Evolutionary conservation across 1,140 invertebrate genomes (phyloP), one percentile per base, ranked within the genome.

Genomic region (Colletes latitarsis): DNA sequence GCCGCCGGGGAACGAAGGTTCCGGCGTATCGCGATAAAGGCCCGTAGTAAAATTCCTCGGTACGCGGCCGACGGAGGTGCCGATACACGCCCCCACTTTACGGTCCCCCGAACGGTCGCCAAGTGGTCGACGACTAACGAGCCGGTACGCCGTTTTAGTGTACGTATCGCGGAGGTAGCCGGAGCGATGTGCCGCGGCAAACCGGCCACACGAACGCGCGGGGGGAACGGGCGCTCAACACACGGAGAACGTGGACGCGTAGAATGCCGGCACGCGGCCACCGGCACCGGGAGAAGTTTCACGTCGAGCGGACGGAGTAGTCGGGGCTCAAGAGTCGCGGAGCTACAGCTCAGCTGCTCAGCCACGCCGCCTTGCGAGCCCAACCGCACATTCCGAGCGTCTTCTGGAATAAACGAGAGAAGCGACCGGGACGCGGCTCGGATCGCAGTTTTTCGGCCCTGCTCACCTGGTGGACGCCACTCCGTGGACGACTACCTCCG

Each of bases 41-140:
- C 69, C 72, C 74, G 49, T 68, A 55, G 74, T 64, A 43, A 83
- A 70, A 72, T 84, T 83, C 62, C 55, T 58, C n/a, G 15, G 9
- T 53, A 58, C 53, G 43, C 74, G 53, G 57, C 10, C 49, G 52
- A 64, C 21, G 30, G 63, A 71, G 62, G 77, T 72, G 83, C 57
- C 77, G 55, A 49, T 75, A 67, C 77, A 75, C 83, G 67, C 82
- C 66, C 66, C 76, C 76, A 80, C 70, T 70, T 71, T 58, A 39
- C 53, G 46, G 82, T 52, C 58, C 64, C 30, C 43, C 17, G 64
- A 73, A 84, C 81, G 66, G 77, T 84, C 83, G 82, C 82, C 76
- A 81, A 84, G 77, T 81, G 77, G 82, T 64, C 71, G 67, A 52
- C 71, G 53, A 66, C 82, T 85, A 83, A 84, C 71, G 71, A 83